Percentiles rank a stretch among this genome's conserved stretches.
phyloP scores from a whole-genome alignment of 2,113 vertebrate genomes.

The Melanerpes formicivorus region DNA sequence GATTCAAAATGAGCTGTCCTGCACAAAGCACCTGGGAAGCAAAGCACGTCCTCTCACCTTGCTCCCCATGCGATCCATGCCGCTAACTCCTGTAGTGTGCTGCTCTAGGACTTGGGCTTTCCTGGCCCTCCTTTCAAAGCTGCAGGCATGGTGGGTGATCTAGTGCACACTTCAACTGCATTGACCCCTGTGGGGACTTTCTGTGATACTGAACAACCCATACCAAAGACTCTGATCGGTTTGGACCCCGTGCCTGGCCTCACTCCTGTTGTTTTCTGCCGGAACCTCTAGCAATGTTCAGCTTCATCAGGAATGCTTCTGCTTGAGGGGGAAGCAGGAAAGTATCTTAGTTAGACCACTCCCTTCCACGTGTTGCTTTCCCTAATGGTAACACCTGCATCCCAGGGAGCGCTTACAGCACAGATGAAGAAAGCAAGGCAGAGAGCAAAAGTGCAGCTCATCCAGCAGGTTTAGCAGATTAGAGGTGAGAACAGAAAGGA shows the following conservation, averaged over 20 bases:
- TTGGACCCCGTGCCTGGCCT: neutral
- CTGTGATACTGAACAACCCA: neutral
- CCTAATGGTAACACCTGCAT: neutral
- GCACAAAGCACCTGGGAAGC: neutral
- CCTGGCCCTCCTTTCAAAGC: neutral
- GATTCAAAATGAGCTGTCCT: neutral
- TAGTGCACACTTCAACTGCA: neutral
- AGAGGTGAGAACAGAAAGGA: neutral
- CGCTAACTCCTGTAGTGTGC: neutral
- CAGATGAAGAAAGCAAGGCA: neutral
- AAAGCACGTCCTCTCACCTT: neutral
- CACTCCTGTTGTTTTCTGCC: neutral
- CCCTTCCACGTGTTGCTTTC: neutral
- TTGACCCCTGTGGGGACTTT: neutral
- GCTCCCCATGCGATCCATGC: too few species aligned
- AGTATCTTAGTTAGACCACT: neutral
- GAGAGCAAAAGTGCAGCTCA: neutral
- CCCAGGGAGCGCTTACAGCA: neutral
- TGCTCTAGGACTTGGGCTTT: neutral
- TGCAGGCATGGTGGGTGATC: neutral
- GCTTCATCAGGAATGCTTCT: neutral
- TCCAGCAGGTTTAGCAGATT: neutral
- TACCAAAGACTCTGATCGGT: neutral
- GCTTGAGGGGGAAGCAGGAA: neutral
- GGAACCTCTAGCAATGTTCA: neutral